Conservation (phyloP, 2,113 vertebrate genomes). For the Ageneiosus marmoratus region DNA sequence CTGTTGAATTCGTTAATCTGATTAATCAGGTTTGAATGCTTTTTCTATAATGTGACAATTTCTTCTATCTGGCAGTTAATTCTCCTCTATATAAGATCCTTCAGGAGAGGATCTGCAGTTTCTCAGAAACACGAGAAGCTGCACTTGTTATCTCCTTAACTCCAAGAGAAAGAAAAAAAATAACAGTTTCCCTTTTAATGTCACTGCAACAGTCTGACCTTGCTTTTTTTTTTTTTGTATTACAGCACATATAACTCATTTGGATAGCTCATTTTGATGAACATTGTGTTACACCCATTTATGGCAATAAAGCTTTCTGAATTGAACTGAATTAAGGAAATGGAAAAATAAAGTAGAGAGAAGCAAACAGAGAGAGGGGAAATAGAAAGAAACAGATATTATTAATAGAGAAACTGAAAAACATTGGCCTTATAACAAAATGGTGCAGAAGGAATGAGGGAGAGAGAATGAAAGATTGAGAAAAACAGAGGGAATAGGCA, state of each 20-base stretch:
- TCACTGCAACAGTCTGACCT: background rate
- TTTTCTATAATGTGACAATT: background rate
- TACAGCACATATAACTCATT: background rate
- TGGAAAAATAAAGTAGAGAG: background rate
- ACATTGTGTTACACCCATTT: background rate
- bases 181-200: background rate
- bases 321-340: background rate
- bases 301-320: background rate
- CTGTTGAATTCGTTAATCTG: background rate
- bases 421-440: background rate
- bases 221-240: background rate
- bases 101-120: background rate
- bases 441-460: no score
- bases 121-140: background rate
- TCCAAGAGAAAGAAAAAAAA: background rate
- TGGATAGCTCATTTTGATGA: background rate
- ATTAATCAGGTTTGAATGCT: background rate
- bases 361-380: background rate
- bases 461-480: background rate
- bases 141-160: background rate
- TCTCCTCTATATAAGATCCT: background rate
- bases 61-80: no score
- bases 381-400: background rate
- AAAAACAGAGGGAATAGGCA: background rate
- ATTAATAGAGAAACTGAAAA: background rate